These are phyloP conservation scores for Siniperca knerii DNA, from an alignment of 2,113 vertebrate species.

Conservation along the genomic window DNA sequence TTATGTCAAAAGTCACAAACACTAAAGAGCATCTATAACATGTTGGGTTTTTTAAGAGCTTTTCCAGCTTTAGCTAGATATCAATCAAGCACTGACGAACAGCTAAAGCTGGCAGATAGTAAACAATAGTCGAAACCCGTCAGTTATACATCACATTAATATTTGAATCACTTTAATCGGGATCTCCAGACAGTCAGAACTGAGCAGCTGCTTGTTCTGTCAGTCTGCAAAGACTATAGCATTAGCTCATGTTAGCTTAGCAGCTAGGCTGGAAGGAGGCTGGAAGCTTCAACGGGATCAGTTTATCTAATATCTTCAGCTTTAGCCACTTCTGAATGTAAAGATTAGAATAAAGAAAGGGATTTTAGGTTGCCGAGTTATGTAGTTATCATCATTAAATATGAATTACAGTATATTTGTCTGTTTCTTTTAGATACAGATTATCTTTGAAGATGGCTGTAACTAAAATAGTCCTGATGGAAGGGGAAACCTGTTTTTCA, in stretches of 20 bases:
- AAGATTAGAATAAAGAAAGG: not conserved
- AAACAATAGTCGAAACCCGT: not conserved
- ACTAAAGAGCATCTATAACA: not conserved
- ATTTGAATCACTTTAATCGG: not conserved
- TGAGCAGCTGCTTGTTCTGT: not conserved
- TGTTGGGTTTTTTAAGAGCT: too few relatives aligned
- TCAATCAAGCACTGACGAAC: not conserved
- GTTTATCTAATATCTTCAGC: not conserved
- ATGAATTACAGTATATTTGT: too few relatives aligned
- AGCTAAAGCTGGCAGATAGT: not conserved
- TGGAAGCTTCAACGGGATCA: not conserved
- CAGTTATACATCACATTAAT: not conserved
- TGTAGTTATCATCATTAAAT: not conserved
- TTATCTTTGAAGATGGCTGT: not conserved
- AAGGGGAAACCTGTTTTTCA: too few relatives aligned
- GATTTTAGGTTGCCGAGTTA: not conserved
- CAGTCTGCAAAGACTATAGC: not conserved
- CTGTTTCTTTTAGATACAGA: not conserved
- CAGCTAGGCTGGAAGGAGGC: not conserved
- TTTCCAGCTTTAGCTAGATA: not conserved
- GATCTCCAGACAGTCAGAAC: not conserved
- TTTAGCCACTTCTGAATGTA: not conserved
- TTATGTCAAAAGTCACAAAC: not conserved
- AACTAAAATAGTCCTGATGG: too few relatives aligned
- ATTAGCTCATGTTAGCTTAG: not conserved